Evolutionary conservation across 2,113 vertebrate species (phyloP).

Genomic region (Casuarius casuarius): DNA sequence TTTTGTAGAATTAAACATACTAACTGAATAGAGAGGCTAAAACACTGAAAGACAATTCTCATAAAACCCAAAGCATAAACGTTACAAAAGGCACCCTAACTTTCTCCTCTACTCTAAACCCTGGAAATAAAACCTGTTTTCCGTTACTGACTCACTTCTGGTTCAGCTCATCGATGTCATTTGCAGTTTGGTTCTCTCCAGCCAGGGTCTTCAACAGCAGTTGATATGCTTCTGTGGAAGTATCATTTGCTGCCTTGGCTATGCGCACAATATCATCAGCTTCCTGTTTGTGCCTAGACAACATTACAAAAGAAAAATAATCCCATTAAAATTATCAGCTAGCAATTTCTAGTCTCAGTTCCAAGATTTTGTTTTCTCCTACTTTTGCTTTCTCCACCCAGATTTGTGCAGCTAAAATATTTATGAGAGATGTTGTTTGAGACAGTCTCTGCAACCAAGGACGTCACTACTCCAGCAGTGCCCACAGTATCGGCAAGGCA

Average conservation of each 20-base stretch:
- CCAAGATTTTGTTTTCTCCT: not conserved
- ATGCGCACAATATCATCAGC: conserved; percentile 93
- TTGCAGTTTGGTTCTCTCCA: conserved; percentile 87
- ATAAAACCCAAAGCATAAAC: not conserved
- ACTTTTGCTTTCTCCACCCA: not conserved
- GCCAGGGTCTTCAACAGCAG: conserved; percentile 88
- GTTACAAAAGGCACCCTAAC: not conserved
- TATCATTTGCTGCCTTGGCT: conserved; percentile 92
- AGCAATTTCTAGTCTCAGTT: not conserved
- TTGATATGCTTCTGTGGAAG: conserved; percentile 90
- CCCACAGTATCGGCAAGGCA: not conserved
- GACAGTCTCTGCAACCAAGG: not conserved
- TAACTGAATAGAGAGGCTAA: not conserved
- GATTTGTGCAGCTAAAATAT: not conserved
- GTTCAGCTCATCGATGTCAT: conserved; percentile 92
- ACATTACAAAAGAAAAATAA: not conserved
- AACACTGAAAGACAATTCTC: not conserved
- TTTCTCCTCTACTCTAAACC: not conserved
- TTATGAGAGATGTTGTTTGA: not conserved
- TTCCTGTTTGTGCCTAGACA: conserved; percentile 89
- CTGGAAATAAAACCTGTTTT: not conserved
- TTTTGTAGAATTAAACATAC: not conserved
- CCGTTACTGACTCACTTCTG: conserved; percentile 84
- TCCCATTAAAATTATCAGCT: not conserved
- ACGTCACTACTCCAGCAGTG: not conserved